A percentile compares a stretch with the other conserved stretches of the same genome.
Evolutionary conservation across 2,113 vertebrate genomes (phyloP).

Genomic region (Hemiscyllium ocellatum): DNA sequence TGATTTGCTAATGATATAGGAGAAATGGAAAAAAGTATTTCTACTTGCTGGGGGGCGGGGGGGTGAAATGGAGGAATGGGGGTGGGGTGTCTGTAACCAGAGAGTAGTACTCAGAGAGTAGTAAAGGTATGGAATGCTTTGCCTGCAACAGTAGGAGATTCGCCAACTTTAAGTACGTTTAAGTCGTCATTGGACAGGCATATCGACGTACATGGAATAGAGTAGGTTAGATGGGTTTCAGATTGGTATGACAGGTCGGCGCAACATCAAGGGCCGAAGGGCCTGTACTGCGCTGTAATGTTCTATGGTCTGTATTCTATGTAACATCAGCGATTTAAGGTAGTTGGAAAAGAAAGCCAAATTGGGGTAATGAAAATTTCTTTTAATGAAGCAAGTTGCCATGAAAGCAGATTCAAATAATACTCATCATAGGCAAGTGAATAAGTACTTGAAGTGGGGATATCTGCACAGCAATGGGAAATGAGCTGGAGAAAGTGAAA

Average conservation of each 20-base stretch:
- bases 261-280: too few species aligned
- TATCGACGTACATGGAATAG: too few species aligned
- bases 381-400: neutral
- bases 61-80: too few species aligned
- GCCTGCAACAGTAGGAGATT: too few species aligned
- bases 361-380: neutral
- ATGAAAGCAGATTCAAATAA: neutral
- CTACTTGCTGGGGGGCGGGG: neutral
- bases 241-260: too few species aligned
- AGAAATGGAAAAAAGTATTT: neutral
- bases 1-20: neutral
- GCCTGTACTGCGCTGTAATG: too few species aligned
- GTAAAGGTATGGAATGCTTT: too few species aligned
- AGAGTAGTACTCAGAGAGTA: too few species aligned
- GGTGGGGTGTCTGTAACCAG: neutral
- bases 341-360: neutral
- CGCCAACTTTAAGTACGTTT: too few species aligned
- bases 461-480: neutral
- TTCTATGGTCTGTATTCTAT: too few species aligned
- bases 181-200: too few species aligned
- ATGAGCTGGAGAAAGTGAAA: neutral
- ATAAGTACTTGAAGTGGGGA: neutral
- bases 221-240: too few species aligned
- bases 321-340: neutral
- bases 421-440: neutral